Percentiles rank a stretch among this genome's conserved stretches.
Evolutionary conservation across 2,113 vertebrate species (phyloP).

Genomic region (Picathartes gymnocephalus): DNA sequence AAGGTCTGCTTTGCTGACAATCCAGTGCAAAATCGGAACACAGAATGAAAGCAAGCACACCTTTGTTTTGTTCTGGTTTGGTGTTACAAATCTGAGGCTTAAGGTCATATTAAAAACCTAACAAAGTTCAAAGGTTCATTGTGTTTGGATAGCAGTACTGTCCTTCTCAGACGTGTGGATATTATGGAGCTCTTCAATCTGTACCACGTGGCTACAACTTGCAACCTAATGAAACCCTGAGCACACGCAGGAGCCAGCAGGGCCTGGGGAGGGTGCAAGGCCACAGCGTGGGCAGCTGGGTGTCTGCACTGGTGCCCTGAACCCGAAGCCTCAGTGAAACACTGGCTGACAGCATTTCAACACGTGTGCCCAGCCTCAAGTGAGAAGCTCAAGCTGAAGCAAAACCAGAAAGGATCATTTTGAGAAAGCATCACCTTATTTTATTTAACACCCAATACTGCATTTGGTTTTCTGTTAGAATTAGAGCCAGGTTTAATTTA

Average conservation of each 20-base stretch:
- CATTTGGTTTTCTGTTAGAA: neutral
- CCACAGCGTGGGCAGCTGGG: neutral
- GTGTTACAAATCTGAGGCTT: constrained; percentile 7
- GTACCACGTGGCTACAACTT: neutral
- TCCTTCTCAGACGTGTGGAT: neutral
- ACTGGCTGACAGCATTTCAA: neutral
- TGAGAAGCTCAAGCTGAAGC: neutral
- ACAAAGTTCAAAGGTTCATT: constrained; percentile 40
- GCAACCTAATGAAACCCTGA: neutral
- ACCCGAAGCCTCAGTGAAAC: neutral
- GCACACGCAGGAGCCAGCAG: neutral
- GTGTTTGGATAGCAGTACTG: neutral
- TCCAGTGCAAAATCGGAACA: neutral
- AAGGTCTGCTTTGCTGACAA: constrained; percentile 13
- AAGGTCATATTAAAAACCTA: neutral
- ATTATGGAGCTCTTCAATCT: neutral
- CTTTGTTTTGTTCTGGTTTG: constrained; percentile 7
- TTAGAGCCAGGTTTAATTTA: neutral
- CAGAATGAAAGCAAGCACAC: neutral
- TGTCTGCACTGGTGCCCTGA: neutral
- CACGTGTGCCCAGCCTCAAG: neutral
- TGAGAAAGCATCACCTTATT: neutral
- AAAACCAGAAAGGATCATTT: neutral
- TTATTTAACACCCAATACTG: neutral
- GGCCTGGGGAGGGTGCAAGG: neutral